Percentiles rank a stretch among this genome's conserved stretches.
Evolutionary conservation across 2,888 invertebrate genomes (phyloP).

Genomic region (Stenolophus ochropezus): DNA sequence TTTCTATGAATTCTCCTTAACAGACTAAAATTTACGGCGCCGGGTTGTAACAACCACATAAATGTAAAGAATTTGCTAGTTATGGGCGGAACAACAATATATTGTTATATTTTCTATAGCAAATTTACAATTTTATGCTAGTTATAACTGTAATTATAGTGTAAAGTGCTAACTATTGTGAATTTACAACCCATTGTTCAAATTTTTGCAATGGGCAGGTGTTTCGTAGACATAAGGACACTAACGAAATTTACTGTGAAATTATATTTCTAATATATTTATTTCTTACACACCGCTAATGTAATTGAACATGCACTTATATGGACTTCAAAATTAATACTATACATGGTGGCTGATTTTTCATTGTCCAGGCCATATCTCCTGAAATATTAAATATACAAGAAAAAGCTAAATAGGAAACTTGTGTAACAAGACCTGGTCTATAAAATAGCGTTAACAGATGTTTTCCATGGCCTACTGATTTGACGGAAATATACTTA

Average conservation of each 20-base stretch:
- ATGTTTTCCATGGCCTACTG: too few relatives aligned
- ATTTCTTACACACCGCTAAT: too few relatives aligned
- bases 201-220: not conserved
- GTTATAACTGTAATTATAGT: not conserved
- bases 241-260: not conserved
- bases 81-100: not conserved
- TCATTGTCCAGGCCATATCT: too few relatives aligned
- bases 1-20: not conserved
- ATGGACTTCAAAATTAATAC: too few relatives aligned
- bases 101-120: not conserved
- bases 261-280: not conserved
- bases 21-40: constrained; percentile 42
- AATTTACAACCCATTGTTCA: not conserved
- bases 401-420: too few relatives aligned
- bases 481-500: too few relatives aligned
- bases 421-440: too few relatives aligned
- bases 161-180: not conserved
- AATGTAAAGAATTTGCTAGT: not conserved
- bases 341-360: too few relatives aligned
- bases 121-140: not conserved
- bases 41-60: not conserved
- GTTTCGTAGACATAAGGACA: not conserved
- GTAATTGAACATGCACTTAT: too few relatives aligned
- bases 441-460: too few relatives aligned
- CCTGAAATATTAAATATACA: too few relatives aligned